Evolutionary conservation across 2,797 vertebrate species (phyloP).

Genomic region (Molossus molossus): DNA sequence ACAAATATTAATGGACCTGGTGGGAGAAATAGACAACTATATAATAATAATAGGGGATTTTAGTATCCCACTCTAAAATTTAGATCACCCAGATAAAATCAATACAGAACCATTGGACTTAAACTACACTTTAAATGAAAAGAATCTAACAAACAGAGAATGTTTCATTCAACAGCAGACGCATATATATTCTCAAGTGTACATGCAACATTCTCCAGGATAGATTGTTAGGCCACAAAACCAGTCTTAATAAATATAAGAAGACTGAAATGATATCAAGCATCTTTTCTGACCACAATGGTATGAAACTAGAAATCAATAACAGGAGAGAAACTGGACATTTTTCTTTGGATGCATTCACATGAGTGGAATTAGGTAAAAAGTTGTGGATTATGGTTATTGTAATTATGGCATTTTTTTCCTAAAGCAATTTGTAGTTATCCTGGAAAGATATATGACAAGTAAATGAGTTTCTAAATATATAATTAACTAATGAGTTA

Average conservation of each 20-base stretch:
- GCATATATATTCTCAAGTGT: neutral
- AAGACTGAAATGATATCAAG: neutral
- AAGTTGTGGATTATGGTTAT: neutral
- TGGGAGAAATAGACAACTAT: neutral
- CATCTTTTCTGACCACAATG: neutral
- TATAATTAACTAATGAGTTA: neutral
- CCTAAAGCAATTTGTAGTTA: constrained; percentile 5
- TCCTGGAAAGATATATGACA: neutral
- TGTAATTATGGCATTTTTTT: neutral
- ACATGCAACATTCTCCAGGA: neutral
- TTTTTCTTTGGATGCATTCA: constrained; percentile 4
- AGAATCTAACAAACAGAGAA: neutral
- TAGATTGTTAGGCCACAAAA: neutral
- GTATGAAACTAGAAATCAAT: neutral
- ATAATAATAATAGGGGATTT: neutral
- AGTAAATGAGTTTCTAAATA: neutral
- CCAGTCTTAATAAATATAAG: neutral
- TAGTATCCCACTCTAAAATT: neutral
- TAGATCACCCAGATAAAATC: constrained; percentile 1
- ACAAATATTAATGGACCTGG: neutral
- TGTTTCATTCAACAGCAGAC: neutral
- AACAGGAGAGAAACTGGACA: neutral
- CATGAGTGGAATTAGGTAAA: neutral
- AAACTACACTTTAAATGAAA: neutral
- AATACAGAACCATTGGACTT: neutral